These are phyloP conservation scores for Drosophila mimetica DNA, from an alignment of 2,888 invertebrate species.

Conservation along the genomic window DNA sequence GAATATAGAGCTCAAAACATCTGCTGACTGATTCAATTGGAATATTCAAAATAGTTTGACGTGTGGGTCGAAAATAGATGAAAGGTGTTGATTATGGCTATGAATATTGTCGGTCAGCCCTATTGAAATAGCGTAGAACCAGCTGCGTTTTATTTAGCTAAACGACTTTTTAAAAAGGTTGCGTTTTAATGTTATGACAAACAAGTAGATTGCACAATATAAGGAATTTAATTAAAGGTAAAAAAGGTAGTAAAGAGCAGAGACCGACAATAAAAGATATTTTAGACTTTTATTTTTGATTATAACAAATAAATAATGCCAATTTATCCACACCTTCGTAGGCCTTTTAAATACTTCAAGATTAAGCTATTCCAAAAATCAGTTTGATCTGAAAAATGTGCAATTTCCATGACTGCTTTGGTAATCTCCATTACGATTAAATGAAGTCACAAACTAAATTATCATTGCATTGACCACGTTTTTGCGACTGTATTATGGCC, in stretches of 20 bases:
- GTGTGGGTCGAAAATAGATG: constrained; percentile 46
- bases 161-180: constrained; percentile 1
- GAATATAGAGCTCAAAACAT: constrained; percentile 4
- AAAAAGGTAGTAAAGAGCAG: not conserved
- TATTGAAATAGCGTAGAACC: constrained; percentile 4
- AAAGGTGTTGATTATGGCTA: constrained; percentile 66
- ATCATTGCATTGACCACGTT: constrained; percentile 56
- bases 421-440: constrained; percentile 11
- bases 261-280: no score
- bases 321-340: no score
- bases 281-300: no score
- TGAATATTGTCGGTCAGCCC: constrained; percentile 50
- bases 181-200: not conserved
- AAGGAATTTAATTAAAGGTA: not conserved
- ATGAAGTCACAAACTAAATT: constrained; percentile 24
- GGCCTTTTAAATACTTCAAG: no score
- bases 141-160: constrained; percentile 12
- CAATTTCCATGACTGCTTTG: not conserved
- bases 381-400: not conserved
- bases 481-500: constrained; percentile 53
- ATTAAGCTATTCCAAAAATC: not conserved
- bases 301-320: no score
- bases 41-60: constrained; percentile 12
- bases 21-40: constrained; percentile 26
- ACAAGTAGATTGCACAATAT: not conserved